These are phyloP conservation scores for Octomys mimax DNA, from an alignment of 2,797 vertebrate species.

Conservation along the genomic window DNA sequence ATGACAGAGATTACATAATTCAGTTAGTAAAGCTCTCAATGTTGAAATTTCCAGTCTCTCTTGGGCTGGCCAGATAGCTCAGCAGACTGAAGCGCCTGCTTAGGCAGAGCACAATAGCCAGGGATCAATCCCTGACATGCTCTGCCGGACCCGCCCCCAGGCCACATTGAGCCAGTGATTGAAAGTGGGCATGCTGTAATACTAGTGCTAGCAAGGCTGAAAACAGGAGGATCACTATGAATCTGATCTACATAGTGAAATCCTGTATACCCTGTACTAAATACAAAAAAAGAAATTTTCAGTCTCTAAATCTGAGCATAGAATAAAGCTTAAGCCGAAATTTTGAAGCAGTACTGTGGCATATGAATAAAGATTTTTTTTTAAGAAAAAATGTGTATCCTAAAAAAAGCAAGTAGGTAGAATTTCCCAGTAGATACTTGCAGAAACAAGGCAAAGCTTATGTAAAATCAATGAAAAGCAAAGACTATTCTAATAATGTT, in stretches of 20 bases:
- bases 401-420: background rate
- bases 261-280: no score
- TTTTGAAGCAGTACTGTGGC: background rate
- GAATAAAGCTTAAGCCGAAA: background rate
- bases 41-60: background rate
- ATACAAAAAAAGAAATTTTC: background rate
- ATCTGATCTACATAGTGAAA: no score
- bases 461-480: slow-evolving; percentile 35
- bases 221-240: no score
- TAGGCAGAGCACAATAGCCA: no score
- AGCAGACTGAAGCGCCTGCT: no score
- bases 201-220: no score
- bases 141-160: no score
- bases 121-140: no score
- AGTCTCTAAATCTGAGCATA: slow-evolving; percentile 36
- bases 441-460: slow-evolving; percentile 27
- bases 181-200: no score
- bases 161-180: no score
- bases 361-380: slow-evolving; percentile 6
- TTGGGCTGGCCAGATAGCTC: no score
- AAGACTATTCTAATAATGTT: slow-evolving; percentile 25
- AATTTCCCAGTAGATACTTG: background rate
- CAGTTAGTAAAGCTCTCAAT: slow-evolving; percentile 4
- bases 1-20: background rate
- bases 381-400: background rate